Percentiles rank a stretch among this genome's conserved stretches.
Conservation (phyloP, 2,888 invertebrate species). For the Hanleya hanleyi region DNA sequence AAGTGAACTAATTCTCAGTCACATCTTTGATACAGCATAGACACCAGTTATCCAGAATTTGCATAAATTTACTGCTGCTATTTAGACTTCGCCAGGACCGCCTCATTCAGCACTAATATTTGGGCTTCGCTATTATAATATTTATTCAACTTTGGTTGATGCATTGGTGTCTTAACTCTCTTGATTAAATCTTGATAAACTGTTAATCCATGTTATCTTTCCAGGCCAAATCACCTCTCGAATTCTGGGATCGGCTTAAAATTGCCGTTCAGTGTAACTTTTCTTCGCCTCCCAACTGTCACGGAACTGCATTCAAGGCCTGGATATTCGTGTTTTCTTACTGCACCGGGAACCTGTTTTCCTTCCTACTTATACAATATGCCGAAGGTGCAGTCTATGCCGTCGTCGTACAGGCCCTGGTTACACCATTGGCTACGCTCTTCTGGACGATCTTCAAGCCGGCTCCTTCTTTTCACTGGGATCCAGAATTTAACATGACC, state of each 20-base stretch:
- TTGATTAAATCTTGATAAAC: no score
- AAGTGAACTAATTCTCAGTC: no score
- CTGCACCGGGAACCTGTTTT: constrained; percentile 48
- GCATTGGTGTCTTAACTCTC: no score
- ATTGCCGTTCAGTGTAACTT: constrained; percentile 45
- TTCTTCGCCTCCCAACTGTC: constrained; percentile 35
- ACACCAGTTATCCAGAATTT: no score
- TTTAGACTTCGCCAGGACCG: no score
- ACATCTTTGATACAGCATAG: no score
- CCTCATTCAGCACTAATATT: no score
- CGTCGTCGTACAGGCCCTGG: constrained; percentile 49
- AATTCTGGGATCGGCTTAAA: constrained; percentile 28
- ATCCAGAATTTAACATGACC: constrained; percentile 47
- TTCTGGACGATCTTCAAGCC: constrained; percentile 59
- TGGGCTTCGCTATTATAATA: no score
- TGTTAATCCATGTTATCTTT: neutral
- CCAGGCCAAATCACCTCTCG: neutral
- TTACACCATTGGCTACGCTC: constrained; percentile 50
- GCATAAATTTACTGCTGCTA: no score
- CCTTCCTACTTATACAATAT: constrained; percentile 53
- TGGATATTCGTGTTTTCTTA: constrained; percentile 47
- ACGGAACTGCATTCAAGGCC: constrained; percentile 37
- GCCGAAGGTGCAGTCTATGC: constrained; percentile 60
- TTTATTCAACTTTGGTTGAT: no score
- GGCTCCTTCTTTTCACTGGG: constrained; percentile 44